Evolutionary conservation across 1,140 invertebrate genomes (phyloP).

Genomic region (Pachyrhynchus sulphureomaculatus): DNA sequence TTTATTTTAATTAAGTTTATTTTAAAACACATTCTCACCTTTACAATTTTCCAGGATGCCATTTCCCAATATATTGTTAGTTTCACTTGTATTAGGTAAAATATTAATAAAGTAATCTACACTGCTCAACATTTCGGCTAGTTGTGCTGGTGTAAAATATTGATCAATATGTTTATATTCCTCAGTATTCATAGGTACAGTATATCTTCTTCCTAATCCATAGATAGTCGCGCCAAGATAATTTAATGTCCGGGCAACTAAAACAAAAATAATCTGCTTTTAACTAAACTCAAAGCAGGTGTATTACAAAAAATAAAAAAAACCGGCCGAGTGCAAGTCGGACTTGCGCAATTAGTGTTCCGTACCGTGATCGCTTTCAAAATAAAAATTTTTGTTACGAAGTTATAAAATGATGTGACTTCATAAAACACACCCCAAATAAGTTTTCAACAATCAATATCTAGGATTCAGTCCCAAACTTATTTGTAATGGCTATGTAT

Average conservation of each 20-base stretch:
- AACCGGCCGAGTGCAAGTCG: no score
- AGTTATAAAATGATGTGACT: no score
- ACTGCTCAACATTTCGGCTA: conserved; percentile 53
- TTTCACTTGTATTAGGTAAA: conserved; percentile 56
- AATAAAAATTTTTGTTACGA: no score
- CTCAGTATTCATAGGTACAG: conserved; percentile 28
- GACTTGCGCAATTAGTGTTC: background rate
- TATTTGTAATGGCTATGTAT: no score
- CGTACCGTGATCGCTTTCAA: no score
- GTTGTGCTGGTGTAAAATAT: conserved; percentile 45
- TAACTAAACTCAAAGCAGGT: conserved; percentile 9
- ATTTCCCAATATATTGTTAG: conserved; percentile 48
- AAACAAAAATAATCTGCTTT: conserved; percentile 18
- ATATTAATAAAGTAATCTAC: conserved; percentile 62
- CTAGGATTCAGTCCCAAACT: no score
- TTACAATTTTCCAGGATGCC: conserved; percentile 52
- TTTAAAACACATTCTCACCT: conserved; percentile 23
- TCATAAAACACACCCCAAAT: no score
- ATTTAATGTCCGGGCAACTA: conserved; percentile 53
- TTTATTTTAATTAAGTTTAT: no score
- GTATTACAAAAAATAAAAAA: background rate
- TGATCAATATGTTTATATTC: conserved; percentile 41
- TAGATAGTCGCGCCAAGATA: conserved; percentile 47
- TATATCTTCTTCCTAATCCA: conserved; percentile 49
- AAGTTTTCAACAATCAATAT: no score